Evolutionary conservation across 2,797 vertebrate species (phyloP).

Genomic region (Labeo calbasu): DNA sequence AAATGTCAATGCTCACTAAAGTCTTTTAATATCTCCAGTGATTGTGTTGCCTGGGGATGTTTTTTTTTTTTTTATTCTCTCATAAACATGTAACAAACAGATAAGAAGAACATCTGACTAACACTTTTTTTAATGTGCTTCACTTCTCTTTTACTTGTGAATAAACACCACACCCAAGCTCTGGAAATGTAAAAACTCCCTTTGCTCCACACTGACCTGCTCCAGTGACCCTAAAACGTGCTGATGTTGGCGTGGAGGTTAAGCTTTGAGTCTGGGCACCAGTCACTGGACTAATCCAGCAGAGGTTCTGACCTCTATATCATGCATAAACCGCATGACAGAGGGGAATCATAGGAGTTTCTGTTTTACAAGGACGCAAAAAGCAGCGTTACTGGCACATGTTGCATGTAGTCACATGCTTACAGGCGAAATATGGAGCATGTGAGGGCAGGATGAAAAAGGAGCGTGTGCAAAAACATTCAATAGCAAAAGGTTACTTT

Average conservation of each 20-base stretch:
- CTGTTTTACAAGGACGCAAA: constrained; percentile 14
- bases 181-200: not conserved
- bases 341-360: not conserved
- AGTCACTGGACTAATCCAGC: constrained; percentile 44
- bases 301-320: constrained; percentile 45
- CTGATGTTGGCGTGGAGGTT: constrained; percentile 27
- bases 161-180: constrained; percentile 1
- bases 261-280: constrained; percentile 42
- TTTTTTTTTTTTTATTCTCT: not conserved
- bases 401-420: constrained; percentile 42
- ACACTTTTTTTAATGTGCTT: not conserved
- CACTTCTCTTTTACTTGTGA: not conserved
- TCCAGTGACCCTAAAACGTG: constrained; percentile 37
- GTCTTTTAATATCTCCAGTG: not conserved
- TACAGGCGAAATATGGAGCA: constrained; percentile 40
- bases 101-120: not conserved
- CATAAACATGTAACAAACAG: not conserved
- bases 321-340: constrained; percentile 8
- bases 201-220: constrained; percentile 17
- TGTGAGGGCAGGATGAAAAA: constrained; percentile 46
- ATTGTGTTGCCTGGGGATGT: not conserved
- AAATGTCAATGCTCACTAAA: not conserved
- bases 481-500: not conserved
- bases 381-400: not conserved
- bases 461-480: constrained; percentile 30